Percentiles rank a stretch among this genome's conserved stretches.
Conservation (phyloP, 2,888 invertebrate species). For the Lepeophtheirus nordmannii region DNA sequence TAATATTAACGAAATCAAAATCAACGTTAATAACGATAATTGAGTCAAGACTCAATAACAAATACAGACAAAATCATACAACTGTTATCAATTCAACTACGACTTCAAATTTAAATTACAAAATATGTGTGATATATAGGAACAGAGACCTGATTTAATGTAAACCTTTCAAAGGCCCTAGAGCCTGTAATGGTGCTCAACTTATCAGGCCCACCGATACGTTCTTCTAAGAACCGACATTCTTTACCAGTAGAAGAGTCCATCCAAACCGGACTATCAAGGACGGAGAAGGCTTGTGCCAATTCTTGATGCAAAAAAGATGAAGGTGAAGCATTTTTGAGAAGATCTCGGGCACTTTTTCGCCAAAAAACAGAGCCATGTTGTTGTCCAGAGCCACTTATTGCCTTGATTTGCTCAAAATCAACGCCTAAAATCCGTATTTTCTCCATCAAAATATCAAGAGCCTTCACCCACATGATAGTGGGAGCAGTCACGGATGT, state of each 20-base stretch:
- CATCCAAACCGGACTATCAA: conserved; percentile 88
- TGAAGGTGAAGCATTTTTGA: conserved; percentile 51
- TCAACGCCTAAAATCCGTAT: conserved; percentile 64
- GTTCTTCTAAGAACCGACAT: conserved; percentile 60
- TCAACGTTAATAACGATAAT: too few relatives aligned
- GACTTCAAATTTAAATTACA: too few relatives aligned
- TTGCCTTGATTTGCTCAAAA: conserved; percentile 59
- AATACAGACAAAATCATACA: too few relatives aligned
- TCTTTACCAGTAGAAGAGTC: conserved; percentile 65
- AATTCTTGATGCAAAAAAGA: conserved; percentile 70
- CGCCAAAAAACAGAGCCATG: conserved; percentile 95
- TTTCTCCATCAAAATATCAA: conserved; percentile 75
- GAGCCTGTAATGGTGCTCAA: conserved; percentile 68
- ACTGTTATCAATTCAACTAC: too few relatives aligned
- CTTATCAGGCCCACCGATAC: conserved; percentile 61
- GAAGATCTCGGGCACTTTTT: conserved; percentile 48
- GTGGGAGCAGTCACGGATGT: conserved; percentile 58
- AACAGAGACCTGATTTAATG: conserved; percentile 33
- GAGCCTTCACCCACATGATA: conserved; percentile 84
- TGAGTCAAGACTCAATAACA: too few relatives aligned
- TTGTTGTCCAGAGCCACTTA: conserved; percentile 92
- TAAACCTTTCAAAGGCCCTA: conserved; percentile 73
- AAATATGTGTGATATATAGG: too few relatives aligned
- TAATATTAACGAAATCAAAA: too few relatives aligned
- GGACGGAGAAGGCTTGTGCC: conserved; percentile 56